Conservation (phyloP, 2,113 vertebrate genomes). For the Nycticorax nycticorax region DNA sequence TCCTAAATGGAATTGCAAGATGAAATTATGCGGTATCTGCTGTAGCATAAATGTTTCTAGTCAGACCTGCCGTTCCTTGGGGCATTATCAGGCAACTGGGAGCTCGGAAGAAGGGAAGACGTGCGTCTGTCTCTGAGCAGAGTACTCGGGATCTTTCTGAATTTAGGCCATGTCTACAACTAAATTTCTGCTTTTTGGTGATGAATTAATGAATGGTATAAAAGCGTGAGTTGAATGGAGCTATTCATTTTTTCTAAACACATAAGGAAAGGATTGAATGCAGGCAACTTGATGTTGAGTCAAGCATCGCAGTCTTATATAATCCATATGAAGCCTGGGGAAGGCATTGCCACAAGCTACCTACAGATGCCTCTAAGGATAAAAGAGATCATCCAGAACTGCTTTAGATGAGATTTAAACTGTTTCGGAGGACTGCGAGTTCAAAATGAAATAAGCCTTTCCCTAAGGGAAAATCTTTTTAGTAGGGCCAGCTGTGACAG, state of each 20-base stretch:
- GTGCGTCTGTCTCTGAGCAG: neutral
- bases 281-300: neutral
- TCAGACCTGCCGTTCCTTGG: neutral
- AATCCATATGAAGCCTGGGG: neutral
- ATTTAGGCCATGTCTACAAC: neutral
- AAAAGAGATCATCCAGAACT: neutral
- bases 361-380: neutral
- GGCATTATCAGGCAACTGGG: neutral
- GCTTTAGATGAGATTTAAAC: neutral
- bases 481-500: too few relatives aligned
- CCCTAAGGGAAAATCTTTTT: too few relatives aligned
- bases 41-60: neutral
- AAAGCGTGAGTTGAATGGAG: neutral
- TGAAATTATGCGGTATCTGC: neutral
- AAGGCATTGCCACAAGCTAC: neutral
- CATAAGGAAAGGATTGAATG: neutral
- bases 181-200: neutral
- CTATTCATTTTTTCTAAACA: neutral
- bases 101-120: neutral
- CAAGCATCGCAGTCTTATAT: neutral
- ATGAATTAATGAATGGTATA: neutral
- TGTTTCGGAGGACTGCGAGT: neutral
- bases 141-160: neutral
- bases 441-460: neutral
- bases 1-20: neutral